A percentile compares a stretch with the other conserved stretches of the same genome.
Evolutionary conservation across 2,888 invertebrate genomes (phyloP).

Genomic region (Liodrosophila aerea): DNA sequence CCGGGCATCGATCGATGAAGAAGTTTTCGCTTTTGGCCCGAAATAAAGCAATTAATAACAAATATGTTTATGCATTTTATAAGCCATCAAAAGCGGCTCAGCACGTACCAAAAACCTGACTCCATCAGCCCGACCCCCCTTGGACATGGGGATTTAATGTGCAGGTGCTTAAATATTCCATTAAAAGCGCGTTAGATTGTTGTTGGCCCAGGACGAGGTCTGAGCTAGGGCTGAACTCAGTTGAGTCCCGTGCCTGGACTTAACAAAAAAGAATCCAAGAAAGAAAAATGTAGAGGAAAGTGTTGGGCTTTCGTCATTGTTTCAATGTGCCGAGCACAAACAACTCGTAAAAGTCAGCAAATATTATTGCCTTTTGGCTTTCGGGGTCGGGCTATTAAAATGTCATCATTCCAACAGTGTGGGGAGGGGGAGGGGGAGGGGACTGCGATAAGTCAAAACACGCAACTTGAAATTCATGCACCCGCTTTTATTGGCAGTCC

Average conservation of each 20-base stretch:
- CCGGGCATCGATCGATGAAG: slow-evolving; percentile 31
- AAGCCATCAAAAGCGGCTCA: slow-evolving; percentile 50
- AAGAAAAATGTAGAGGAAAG: slow-evolving; percentile 29
- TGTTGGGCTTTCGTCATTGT: slow-evolving; percentile 55
- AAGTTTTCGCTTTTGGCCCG: slow-evolving; percentile 18
- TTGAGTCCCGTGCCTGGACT: not conserved
- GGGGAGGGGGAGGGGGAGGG: not conserved
- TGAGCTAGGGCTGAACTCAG: not conserved
- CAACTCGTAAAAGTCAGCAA: slow-evolving; percentile 64
- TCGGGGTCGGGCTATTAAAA: slow-evolving; percentile 63
- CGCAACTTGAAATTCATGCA: slow-evolving; percentile 51
- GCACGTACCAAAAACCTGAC: slow-evolving; percentile 28
- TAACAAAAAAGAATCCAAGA: not conserved
- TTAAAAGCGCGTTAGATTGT: slow-evolving; percentile 48
- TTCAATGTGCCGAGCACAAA: slow-evolving; percentile 49
- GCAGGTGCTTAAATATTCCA: slow-evolving; percentile 60
- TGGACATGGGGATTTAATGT: slow-evolving; percentile 30
- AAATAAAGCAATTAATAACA: slow-evolving; percentile 67
- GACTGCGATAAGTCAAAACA: slow-evolving; percentile 59
- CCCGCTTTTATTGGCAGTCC: slow-evolving; percentile 59
- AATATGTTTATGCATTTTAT: slow-evolving; percentile 58
- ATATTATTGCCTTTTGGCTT: slow-evolving; percentile 57
- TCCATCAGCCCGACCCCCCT: not conserved
- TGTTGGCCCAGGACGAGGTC: slow-evolving; percentile 18
- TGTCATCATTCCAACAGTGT: slow-evolving; percentile 53